Evolutionary conservation across 2,797 vertebrate genomes (phyloP).

Genomic region (Esox masquinongy): DNA sequence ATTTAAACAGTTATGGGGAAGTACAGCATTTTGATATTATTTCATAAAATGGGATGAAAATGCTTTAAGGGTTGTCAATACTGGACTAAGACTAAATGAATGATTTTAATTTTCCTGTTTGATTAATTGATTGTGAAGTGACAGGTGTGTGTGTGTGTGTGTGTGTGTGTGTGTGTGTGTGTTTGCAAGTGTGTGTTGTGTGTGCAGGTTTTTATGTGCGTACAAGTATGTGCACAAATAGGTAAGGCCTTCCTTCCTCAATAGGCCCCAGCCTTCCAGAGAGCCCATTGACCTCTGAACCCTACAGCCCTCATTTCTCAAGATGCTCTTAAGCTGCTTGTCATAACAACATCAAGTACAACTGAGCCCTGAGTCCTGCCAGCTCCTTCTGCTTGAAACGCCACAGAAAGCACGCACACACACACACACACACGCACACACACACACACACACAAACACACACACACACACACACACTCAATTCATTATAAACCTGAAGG

Average conservation of each 20-base stretch:
- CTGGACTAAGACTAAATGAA: background rate
- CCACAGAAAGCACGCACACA: conserved; percentile 13
- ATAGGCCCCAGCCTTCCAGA: conserved; percentile 28
- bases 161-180: background rate
- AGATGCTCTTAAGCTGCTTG: conserved; percentile 52
- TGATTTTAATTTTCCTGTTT: background rate
- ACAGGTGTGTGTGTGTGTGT: background rate
- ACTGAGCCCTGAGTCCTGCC: conserved; percentile 29
- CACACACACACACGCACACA: conserved; percentile 3
- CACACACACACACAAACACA: background rate
- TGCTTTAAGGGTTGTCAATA: background rate
- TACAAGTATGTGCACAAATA: conserved; percentile 1
- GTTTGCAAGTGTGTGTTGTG: conserved; percentile 4
- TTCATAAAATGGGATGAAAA: conserved; percentile 10
- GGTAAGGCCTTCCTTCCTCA: background rate
- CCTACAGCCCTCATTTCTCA: conserved; percentile 35
- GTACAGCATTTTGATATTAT: conserved; percentile 32
- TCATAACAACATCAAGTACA: conserved; percentile 49
- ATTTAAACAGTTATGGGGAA: conserved; percentile 40
- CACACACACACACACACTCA: conserved; percentile 15
- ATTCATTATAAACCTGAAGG: conserved; percentile 29
- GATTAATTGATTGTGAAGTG: background rate
- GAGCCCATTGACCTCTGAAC: conserved; percentile 44
- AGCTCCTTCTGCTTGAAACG: conserved; percentile 41
- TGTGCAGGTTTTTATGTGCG: conserved; percentile 10